These are phyloP conservation scores for Ochropleura plecta DNA, from an alignment of 2,888 invertebrate species.

Conservation along the genomic window DNA sequence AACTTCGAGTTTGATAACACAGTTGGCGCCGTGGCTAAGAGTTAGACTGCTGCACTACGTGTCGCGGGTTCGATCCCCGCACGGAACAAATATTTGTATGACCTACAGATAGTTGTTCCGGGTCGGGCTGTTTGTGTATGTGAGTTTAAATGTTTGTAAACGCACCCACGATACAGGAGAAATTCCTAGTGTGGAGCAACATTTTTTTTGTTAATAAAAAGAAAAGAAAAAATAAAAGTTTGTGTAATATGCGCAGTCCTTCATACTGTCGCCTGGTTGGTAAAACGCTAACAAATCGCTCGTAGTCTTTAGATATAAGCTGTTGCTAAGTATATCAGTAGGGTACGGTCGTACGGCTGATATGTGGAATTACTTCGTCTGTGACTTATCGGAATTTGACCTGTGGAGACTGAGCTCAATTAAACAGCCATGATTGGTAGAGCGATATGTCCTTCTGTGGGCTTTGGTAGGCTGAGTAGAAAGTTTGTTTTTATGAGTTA, in stretches of 20 bases:
- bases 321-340: conserved; percentile 35
- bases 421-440: conserved; percentile 31
- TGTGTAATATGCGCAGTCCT: not conserved
- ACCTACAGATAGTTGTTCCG: no score
- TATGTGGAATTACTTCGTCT: conserved; percentile 44
- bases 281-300: not conserved
- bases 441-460: conserved; percentile 28
- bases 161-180: no score
- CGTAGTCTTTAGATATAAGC: conserved; percentile 7
- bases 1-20: no score
- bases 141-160: no score
- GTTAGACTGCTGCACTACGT: no score
- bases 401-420: conserved; percentile 13
- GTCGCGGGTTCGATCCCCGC: no score
- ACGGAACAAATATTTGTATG: no score
- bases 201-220: no score
- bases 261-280: not conserved
- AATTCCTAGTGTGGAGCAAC: no score
- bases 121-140: no score
- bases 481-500: conserved; percentile 28
- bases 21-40: no score
- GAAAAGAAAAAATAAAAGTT: not conserved
- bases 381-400: conserved; percentile 34
- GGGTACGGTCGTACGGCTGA: conserved; percentile 26
- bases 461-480: conserved; percentile 22